Evolutionary conservation across 2,113 vertebrate genomes (phyloP), one percentile per base, ranked within the genome.

Genomic region (Peromyscus californicus): DNA sequence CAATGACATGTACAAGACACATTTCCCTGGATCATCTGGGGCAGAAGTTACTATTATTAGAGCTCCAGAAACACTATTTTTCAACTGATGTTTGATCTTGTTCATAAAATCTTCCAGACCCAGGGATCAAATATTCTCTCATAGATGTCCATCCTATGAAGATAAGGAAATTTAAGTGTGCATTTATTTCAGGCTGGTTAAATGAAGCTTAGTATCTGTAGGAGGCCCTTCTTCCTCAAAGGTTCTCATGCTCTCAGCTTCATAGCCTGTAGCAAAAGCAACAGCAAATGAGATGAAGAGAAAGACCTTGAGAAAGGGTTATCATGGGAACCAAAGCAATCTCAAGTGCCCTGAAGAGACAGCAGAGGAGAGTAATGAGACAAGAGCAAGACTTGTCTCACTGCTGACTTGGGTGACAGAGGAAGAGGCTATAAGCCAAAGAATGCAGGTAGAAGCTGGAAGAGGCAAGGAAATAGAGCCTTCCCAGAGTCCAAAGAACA

Each of bases 21-120:
- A 61, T 87, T 97, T 94, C 85, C 29, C 61, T 79, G 72, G 70
- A 10, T 83, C 83, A 93, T 75, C 36, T 93, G 57, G 70, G 91
- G 63, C 63, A 89, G 76, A 89, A 33, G 63, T 80, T 69, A 84
- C 89, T 90, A 93, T 84, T 91, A 78, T 69, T 90, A 97, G 78
- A 36, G 31, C 26, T 96, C 54, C 24, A 72, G 48, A 95, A 95
- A 85, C 39, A 91, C 42, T 21, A 48, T 88, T 39, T 36, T 91
- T 24, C 26, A 63, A 61, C 36, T 76, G 67, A 42, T 19, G 21
- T 90, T 88, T 94, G 65, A 94, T 79, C 24, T 93, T 85, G 7
- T 65, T 96, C 48, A n/a, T 61, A 57, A 91, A 17, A 31, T 90
- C 36, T 84, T 75, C 39, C 11, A 70, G 7, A 86, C 1, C n/a